A percentile compares a stretch with the other conserved stretches of the same genome.
Evolutionary conservation across 2,888 invertebrate genomes (phyloP).

Genomic region (Parnassius orleans): DNA sequence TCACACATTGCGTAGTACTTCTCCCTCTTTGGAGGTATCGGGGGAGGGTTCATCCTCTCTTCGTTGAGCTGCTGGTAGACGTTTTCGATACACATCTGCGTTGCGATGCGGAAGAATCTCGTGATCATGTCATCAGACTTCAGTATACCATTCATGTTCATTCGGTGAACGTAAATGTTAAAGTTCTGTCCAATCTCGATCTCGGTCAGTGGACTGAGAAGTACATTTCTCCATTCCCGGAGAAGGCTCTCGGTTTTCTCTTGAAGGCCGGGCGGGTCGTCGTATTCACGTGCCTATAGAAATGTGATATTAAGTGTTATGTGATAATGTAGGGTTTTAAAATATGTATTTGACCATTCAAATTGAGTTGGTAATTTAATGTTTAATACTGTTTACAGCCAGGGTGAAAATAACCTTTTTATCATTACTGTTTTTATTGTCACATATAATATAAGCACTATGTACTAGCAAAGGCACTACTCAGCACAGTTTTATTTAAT

Average conservation of each 20-base stretch:
- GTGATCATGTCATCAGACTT: constrained; percentile 99
- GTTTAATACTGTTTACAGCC: too few relatives aligned
- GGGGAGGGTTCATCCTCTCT: constrained; percentile 83
- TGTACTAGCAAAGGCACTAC: too few relatives aligned
- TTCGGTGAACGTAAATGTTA: constrained; percentile 95
- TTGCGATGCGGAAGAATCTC: constrained; percentile 97
- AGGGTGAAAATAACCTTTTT: too few relatives aligned
- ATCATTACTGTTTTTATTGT: too few relatives aligned
- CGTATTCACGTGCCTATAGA: constrained; percentile 85
- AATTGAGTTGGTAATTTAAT: too few relatives aligned
- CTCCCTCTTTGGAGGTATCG: constrained; percentile 84
- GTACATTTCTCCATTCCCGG: constrained; percentile 97
- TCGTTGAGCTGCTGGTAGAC: constrained; percentile 93
- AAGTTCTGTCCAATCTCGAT: constrained; percentile 95
- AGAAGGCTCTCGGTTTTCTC: constrained; percentile 97
- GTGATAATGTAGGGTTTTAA: background rate
- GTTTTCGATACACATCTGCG: constrained; percentile 97
- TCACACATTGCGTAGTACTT: constrained; percentile 98
- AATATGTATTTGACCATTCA: too few relatives aligned
- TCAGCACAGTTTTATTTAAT: too few relatives aligned
- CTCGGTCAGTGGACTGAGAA: constrained; percentile 89
- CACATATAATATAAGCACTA: too few relatives aligned
- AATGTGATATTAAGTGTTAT: background rate
- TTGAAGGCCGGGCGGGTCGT: constrained; percentile 95
- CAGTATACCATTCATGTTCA: constrained; percentile 94